These are phyloP conservation scores for Nemopilema nomurai DNA, from an alignment of 30 jellyfish, hydroid and myxozoan species.

Conservation along the genomic window DNA sequence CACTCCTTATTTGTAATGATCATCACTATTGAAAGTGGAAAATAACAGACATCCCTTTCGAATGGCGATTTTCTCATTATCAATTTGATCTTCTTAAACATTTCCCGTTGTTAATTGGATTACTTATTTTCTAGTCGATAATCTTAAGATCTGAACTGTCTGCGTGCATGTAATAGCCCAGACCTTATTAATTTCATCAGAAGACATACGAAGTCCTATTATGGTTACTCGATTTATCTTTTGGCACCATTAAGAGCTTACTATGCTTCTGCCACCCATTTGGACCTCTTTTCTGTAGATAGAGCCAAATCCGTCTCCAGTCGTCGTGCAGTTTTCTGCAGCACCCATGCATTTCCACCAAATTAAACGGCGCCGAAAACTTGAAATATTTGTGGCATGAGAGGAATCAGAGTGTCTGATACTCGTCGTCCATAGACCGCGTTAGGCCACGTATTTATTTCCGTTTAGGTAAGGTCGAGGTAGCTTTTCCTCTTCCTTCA, in stretches of 20 bases:
- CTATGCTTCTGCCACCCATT: background rate
- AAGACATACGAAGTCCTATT: background rate
- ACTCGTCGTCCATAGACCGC: too few relatives aligned
- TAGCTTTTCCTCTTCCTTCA: too few relatives aligned
- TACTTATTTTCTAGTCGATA: background rate
- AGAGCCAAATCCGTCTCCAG: background rate
- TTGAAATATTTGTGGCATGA: background rate
- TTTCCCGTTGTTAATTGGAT: constrained; percentile 13
- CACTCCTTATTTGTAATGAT: too few relatives aligned
- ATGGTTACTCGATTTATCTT: background rate
- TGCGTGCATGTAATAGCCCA: background rate
- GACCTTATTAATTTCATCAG: background rate
- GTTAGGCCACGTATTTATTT: too few relatives aligned
- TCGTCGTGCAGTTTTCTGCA: background rate
- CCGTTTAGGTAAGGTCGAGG: too few relatives aligned
- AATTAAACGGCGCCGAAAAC: too few relatives aligned
- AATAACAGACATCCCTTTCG: background rate
- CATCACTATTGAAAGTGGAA: background rate
- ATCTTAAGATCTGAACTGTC: constrained; percentile 19
- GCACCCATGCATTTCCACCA: too few relatives aligned
- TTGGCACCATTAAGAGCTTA: background rate
- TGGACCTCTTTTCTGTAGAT: background rate
- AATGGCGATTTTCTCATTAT: background rate
- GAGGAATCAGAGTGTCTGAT: too few relatives aligned
- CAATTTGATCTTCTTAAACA: background rate